Base-by-base conservation (phyloP, 92 coral and sea anemone species). In the Porites evermanni region DNA sequence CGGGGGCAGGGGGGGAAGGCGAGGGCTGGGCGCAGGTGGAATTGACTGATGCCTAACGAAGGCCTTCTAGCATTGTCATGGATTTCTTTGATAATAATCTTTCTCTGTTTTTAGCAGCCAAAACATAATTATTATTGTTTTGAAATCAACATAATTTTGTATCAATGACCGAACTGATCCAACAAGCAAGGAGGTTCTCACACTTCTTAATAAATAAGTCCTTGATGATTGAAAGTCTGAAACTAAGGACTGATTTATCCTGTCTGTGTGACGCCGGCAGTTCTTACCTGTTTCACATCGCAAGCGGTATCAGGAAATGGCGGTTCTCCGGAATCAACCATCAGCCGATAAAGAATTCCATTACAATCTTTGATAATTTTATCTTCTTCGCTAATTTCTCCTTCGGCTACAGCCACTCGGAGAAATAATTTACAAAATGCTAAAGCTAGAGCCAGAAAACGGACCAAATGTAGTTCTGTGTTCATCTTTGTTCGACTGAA, bases 281-380 rank as follows among this genome's bases (percentile, higher is more conserved):
- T 20, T 29, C 75, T 53, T 53, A 83, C 87, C 87, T 83, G 64
- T 64, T 83, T 83, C 2, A 83, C 24, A 20, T 83, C 80, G 80
- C 87, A 83, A 26, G 87, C 87, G 5, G 80, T 73, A 21, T 11
- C 64, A 13, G 87, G 87, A 38, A 83, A 83, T 23, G 80, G 64
- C 23, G 87, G 80, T 0, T 7, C 73, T 4, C 79, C 79, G 1
- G 32, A 50, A 75, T 83, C 87, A 23, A 74, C 56, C 87, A 83
- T 83, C 8, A 83, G 53, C 0, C 87, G 87, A 56, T 83, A 83
- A 9, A 72, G 51, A 23, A 83, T 83, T 1, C 87, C 80, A 75
- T 83, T 83, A 12, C 87, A 83, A 54, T 83, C 80, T 67, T 83
- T 83, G 53, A 83, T 73, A 11, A 83, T 83, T 11, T 83, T 17